A percentile compares a stretch with the other conserved stretches of the same genome.
These are phyloP conservation scores for Gadopsis marmoratus DNA, from an alignment of 2,797 vertebrate species.

Conservation along the genomic window DNA sequence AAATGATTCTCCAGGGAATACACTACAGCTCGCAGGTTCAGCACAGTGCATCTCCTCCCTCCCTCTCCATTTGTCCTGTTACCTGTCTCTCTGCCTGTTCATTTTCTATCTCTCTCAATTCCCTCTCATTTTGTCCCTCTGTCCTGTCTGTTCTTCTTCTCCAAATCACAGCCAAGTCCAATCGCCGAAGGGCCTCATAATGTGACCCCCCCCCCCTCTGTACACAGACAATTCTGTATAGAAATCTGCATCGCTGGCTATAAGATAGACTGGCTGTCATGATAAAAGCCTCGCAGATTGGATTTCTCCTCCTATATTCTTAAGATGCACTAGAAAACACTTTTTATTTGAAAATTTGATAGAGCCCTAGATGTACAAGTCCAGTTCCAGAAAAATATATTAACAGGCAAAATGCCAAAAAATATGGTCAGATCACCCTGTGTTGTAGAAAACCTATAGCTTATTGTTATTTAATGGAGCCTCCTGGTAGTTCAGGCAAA, in stretches of 20 bases:
- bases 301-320: neutral
- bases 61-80: constrained; percentile 31
- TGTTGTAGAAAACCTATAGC: neutral
- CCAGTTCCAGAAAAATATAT: neutral
- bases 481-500: neutral
- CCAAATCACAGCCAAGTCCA: constrained; percentile 23
- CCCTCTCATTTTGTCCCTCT: neutral
- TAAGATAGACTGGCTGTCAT: neutral
- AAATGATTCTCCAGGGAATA: constrained; percentile 60
- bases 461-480: neutral
- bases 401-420: neutral
- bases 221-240: constrained; percentile 8
- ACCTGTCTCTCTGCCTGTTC: constrained; percentile 20
- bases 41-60: constrained; percentile 16
- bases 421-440: neutral
- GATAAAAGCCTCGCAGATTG: neutral
- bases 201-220: constrained; percentile 26
- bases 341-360: neutral
- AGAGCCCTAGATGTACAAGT: neutral
- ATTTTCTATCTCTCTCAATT: neutral
- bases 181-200: constrained; percentile 29
- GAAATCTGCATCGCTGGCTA: neutral
- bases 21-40: constrained; percentile 50
- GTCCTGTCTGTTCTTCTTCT: neutral
- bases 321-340: neutral